Conservation (phyloP, 2,797 vertebrate species). For the Myripristis jacobus region DNA sequence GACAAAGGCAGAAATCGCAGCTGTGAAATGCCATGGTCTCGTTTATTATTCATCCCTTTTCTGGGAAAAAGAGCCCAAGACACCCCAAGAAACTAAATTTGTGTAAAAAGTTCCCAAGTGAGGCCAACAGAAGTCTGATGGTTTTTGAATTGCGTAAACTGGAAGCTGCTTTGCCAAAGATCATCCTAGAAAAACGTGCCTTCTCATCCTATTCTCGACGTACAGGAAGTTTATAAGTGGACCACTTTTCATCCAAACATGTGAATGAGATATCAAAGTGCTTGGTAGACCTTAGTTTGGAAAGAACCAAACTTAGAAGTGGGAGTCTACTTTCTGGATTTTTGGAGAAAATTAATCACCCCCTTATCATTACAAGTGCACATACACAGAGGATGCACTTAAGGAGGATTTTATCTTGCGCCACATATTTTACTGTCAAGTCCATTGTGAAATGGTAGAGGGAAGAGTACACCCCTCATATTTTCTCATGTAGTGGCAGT, state of each 20-base stretch:
- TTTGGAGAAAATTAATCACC: too few species aligned
- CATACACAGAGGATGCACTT: too few species aligned
- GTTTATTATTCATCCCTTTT: constrained; percentile 37
- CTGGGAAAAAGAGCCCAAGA: neutral
- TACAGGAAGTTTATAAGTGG: neutral
- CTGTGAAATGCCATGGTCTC: constrained; percentile 53
- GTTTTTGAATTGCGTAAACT: neutral
- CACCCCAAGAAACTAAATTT: constrained; percentile 20
- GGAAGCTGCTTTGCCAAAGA: neutral
- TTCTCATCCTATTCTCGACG: neutral
- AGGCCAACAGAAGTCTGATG: neutral
- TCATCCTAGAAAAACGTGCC: neutral
- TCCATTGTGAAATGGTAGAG: too few species aligned
- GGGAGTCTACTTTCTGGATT: too few species aligned
- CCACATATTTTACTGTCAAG: too few species aligned
- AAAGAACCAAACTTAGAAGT: too few species aligned
- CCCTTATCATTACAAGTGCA: too few species aligned
- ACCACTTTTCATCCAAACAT: neutral
- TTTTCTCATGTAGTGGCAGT: too few species aligned
- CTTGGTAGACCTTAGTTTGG: too few species aligned
- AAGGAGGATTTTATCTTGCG: too few species aligned
- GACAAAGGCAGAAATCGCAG: constrained; percentile 43
- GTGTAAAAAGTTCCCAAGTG: neutral
- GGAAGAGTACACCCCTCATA: too few species aligned
- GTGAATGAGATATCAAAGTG: too few species aligned